A percentile compares a stretch with the other conserved stretches of the same genome.
These are phyloP conservation scores for Agrotis ipsilon DNA, from an alignment of 2,888 invertebrate genomes.

Conservation along the genomic window DNA sequence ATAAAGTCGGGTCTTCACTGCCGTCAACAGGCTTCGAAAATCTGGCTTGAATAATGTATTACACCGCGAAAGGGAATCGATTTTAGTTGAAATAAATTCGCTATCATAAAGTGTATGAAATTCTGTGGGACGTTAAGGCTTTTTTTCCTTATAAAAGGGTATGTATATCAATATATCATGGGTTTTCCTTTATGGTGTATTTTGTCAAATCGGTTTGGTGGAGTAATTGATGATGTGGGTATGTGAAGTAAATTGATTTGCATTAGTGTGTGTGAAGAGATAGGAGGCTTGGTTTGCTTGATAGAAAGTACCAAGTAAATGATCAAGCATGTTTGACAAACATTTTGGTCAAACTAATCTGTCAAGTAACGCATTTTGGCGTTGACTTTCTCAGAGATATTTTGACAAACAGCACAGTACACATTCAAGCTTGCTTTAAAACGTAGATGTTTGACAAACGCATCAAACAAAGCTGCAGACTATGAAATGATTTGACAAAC, in stretches of 20 bases:
- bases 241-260: constrained; percentile 13
- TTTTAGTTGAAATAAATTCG: constrained; percentile 53
- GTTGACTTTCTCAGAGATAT: too few relatives aligned
- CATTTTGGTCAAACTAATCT: too few relatives aligned
- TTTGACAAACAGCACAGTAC: too few relatives aligned
- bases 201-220: constrained; percentile 45
- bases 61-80: constrained; percentile 51
- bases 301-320: neutral
- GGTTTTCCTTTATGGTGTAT: constrained; percentile 30
- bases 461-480: too few relatives aligned
- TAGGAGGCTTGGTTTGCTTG: neutral
- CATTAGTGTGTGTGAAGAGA: constrained; percentile 16
- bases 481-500: too few relatives aligned
- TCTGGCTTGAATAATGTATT: constrained; percentile 58
- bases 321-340: too few relatives aligned
- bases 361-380: too few relatives aligned
- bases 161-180: constrained; percentile 51
- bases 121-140: constrained; percentile 35
- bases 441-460: too few relatives aligned
- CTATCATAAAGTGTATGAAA: constrained; percentile 51
- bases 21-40: constrained; percentile 47
- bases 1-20: constrained; percentile 32
- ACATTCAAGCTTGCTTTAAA: too few relatives aligned
- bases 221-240: constrained; percentile 28
- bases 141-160: constrained; percentile 12